These are phyloP conservation scores for Temnothorax longispinosus DNA, from an alignment of 1,140 invertebrate species.

Conservation along the genomic window DNA sequence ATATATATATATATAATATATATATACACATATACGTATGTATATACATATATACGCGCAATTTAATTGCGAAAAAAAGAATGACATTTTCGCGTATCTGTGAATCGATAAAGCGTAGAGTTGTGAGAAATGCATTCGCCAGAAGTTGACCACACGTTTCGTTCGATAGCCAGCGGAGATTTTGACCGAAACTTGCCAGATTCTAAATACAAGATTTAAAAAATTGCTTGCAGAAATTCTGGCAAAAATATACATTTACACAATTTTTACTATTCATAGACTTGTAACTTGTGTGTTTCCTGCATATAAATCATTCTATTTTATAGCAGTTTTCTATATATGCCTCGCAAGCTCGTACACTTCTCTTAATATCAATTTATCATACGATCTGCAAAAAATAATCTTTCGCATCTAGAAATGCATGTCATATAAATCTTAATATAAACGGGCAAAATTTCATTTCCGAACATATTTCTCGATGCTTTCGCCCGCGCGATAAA, in stretches of 20 bases:
- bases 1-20: no score
- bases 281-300: no score
- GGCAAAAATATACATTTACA: neutral
- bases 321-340: neutral
- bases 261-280: neutral
- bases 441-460: slow-evolving; percentile 37
- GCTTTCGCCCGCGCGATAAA: slow-evolving; percentile 45
- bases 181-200: neutral
- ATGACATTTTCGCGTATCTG: slow-evolving; percentile 23
- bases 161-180: neutral
- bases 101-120: slow-evolving; percentile 27
- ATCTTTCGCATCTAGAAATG: slow-evolving; percentile 28
- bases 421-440: slow-evolving; percentile 51
- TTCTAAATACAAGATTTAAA: neutral
- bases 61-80: slow-evolving; percentile 39
- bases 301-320: slow-evolving; percentile 3
- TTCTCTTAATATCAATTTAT: slow-evolving; percentile 26
- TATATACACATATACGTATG: no score
- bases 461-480: slow-evolving; percentile 45
- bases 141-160: slow-evolving; percentile 11
- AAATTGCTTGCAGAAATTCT: neutral
- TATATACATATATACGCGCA: no score
- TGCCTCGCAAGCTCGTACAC: neutral
- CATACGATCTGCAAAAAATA: slow-evolving; percentile 39
- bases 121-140: neutral